Evolutionary conservation across 2,113 vertebrate species (phyloP).

Genomic region (Hippocampus guttulatus): DNA sequence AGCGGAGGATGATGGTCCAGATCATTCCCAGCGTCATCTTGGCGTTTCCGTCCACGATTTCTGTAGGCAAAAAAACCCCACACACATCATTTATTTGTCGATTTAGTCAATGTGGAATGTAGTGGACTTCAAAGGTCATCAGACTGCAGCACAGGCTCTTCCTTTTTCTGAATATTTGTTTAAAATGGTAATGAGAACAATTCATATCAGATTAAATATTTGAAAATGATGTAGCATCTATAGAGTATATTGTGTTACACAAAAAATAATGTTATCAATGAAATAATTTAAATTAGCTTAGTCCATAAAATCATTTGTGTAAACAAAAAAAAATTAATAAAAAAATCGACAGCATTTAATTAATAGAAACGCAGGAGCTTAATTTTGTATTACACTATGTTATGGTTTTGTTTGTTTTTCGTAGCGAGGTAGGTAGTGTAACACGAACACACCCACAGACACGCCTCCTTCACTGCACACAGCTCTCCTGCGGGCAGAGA

Average conservation of each 20-base stretch:
- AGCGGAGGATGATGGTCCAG: slow-evolving; percentile 96
- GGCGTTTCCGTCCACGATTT: slow-evolving; percentile 91
- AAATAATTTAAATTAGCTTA: no score
- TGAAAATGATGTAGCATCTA: neutral
- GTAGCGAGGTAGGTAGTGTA: no score
- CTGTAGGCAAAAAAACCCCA: slow-evolving; percentile 51
- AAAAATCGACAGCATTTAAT: no score
- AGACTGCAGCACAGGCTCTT: neutral
- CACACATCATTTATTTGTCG: neutral
- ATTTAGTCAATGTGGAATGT: neutral
- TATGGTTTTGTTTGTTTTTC: no score
- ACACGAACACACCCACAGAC: no score
- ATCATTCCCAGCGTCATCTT: slow-evolving; percentile 99
- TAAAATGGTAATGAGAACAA: neutral
- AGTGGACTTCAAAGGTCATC: neutral
- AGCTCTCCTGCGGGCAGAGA: no score
- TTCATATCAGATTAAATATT: neutral
- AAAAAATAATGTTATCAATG: neutral
- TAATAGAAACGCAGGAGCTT: no score
- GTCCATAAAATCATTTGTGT: no score
- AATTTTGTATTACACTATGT: no score
- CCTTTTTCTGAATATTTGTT: neutral
- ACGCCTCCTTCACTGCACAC: no score
- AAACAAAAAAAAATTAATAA: no score
- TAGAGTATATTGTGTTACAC: neutral